phyloP scores from a whole-genome alignment of 1,140 invertebrate species.

The Dolichoris vasculosae region DNA sequence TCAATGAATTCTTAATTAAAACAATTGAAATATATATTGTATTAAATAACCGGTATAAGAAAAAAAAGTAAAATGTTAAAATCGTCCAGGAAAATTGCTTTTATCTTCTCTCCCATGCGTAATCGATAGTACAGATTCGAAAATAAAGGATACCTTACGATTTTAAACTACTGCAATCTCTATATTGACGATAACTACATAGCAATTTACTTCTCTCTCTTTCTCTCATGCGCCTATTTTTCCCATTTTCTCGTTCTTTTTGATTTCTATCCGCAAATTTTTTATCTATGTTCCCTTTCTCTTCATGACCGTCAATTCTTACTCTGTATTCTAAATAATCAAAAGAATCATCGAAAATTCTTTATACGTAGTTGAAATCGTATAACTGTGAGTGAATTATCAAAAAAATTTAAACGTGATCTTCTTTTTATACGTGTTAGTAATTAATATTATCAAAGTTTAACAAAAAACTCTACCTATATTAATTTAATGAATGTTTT shows the following conservation, averaged over 20 bases:
- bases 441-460: neutral
- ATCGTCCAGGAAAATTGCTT: neutral
- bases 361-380: neutral
- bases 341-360: neutral
- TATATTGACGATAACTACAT: neutral
- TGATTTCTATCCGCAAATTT: neutral
- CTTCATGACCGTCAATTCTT: neutral
- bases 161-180: neutral
- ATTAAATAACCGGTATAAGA: neutral
- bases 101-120: neutral
- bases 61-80: neutral
- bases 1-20: neutral
- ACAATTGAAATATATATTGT: neutral
- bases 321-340: neutral
- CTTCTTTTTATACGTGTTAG: neutral
- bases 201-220: neutral
- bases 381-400: neutral
- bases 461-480: neutral
- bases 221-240: neutral
- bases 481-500: neutral
- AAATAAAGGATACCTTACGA: neutral
- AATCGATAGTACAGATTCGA: conserved; percentile 17
- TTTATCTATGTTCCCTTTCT: neutral
- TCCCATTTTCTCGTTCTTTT: neutral
- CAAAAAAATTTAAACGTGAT: neutral